Conservation (phyloP, 1,140 invertebrate genomes). For the Dysdera silvatica region DNA sequence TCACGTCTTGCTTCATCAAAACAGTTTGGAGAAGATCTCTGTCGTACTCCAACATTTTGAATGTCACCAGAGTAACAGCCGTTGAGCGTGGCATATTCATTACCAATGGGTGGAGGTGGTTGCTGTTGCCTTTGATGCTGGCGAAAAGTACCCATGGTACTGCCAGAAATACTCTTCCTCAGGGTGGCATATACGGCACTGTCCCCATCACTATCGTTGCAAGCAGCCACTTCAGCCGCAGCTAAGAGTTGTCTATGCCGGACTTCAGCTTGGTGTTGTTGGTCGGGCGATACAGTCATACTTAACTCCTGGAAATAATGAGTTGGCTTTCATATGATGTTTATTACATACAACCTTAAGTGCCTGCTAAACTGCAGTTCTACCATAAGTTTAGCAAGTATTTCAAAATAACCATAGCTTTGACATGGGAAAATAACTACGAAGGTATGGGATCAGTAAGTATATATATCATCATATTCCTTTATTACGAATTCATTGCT, state of each 20-base stretch:
- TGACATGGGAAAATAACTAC: too few relatives aligned
- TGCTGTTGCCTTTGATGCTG: neutral
- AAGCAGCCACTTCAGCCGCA: conserved; percentile 42
- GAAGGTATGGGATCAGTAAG: too few relatives aligned
- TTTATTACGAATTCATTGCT: too few relatives aligned
- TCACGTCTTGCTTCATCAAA: too few relatives aligned
- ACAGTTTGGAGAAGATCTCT: too few relatives aligned
- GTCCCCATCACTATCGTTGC: conserved; percentile 16
- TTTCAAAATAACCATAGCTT: too few relatives aligned
- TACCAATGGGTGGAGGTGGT: conserved; percentile 1
- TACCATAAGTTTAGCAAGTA: too few relatives aligned
- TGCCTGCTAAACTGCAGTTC: too few relatives aligned
- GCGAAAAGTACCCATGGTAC: neutral
- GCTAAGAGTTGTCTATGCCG: conserved; percentile 3
- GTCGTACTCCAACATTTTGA: too few relatives aligned
- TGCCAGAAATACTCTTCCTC: conserved; percentile 9
- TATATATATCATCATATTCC: too few relatives aligned
- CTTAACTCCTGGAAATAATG: conserved; percentile 31
- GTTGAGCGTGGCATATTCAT: conserved; percentile 28
- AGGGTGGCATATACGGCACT: conserved; percentile 28
- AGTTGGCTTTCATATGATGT: neutral
- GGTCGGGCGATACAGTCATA: conserved; percentile 38
- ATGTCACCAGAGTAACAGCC: conserved; percentile 17
- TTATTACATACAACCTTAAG: neutral
- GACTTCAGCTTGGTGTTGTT: conserved; percentile 26